Evolutionary conservation across 1,140 invertebrate genomes (phyloP), one percentile per base, ranked within the genome.

Genomic region (Antheraea pernyi): DNA sequence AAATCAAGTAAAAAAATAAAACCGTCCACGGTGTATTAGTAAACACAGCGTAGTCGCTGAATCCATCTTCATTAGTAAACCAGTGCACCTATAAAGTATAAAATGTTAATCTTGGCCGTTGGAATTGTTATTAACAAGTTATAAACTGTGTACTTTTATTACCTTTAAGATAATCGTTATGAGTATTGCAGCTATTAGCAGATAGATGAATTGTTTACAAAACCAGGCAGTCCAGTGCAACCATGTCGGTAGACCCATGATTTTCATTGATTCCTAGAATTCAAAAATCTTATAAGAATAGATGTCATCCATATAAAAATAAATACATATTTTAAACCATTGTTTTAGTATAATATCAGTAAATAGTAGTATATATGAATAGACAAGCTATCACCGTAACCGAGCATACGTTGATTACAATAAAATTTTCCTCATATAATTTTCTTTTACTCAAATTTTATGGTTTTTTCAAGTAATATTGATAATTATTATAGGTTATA

Each of bases 211-310:
- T 71, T 95, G 95, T 79, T 97, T 96, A 16, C 95, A 88, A 83
- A 97, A 97, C 96, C 97, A 97, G 0, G 97, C 96, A 0, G 93
- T 89, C 96, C 97, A 98, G 81, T 98, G 97, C 58, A 98, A 80
- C 95, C 96, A 97, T 70, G 95, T 96, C 7, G 94, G 93, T 3
- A 98, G 83, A 8, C 97, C 97, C 97, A 98, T 98, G 80, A 97
- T 96, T 91, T 97, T 97, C 96, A 97, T 97, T 0, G 96, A 84
- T 86, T 91, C 89, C 89, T 91, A 60, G 72, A 88, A 89, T 53
- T 30, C 1, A 30, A 4, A 30, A 30, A 30, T 30, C 22, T 30
- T 30, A 2, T 30, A 30, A 4, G 1, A 30, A 30, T 2, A 30
- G 4, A 30, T 30, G n/a, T n/a, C 4, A 30, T 30, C 1, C 4